A percentile compares a stretch with the other conserved stretches of the same genome.
phyloP scores from a whole-genome alignment of 2,888 invertebrate species.

The Philonicus albiceps region DNA sequence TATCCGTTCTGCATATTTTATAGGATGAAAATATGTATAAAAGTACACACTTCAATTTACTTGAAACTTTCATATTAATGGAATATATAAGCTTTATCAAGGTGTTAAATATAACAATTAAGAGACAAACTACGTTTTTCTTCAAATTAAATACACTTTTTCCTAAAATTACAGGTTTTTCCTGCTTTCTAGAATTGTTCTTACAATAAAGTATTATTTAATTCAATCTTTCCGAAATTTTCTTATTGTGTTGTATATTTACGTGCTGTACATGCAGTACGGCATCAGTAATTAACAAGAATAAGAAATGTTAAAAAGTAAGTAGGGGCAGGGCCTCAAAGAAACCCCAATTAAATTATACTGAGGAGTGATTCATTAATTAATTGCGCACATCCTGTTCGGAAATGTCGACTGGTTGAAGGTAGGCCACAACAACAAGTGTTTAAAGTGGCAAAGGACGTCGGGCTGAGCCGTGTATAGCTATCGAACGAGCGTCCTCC shows the following conservation, averaged over 20 bases:
- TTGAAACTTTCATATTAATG: too few relatives aligned
- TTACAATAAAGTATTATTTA: neutral
- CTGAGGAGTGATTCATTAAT: neutral
- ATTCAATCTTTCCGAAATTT: neutral
- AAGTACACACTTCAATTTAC: too few relatives aligned
- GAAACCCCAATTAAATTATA: neutral
- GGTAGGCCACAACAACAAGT: neutral
- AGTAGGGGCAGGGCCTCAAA: neutral
- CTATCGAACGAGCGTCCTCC: neutral
- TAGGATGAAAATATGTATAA: too few relatives aligned
- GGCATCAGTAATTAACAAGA: neutral
- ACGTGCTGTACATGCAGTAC: too few relatives aligned
- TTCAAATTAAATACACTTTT: too few relatives aligned
- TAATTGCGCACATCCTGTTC: conserved; percentile 1
- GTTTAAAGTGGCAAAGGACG: neutral
- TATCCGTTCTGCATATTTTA: too few relatives aligned
- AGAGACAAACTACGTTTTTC: too few relatives aligned
- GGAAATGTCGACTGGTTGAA: neutral
- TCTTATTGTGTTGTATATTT: neutral
- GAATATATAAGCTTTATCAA: too few relatives aligned
- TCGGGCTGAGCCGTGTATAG: neutral
- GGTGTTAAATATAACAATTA: too few relatives aligned
- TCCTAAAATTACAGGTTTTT: too few relatives aligned
- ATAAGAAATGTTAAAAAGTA: neutral
- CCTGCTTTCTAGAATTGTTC: neutral